phyloP scores from a whole-genome alignment of 1,140 invertebrate species.

The Chymomyza costata region DNA sequence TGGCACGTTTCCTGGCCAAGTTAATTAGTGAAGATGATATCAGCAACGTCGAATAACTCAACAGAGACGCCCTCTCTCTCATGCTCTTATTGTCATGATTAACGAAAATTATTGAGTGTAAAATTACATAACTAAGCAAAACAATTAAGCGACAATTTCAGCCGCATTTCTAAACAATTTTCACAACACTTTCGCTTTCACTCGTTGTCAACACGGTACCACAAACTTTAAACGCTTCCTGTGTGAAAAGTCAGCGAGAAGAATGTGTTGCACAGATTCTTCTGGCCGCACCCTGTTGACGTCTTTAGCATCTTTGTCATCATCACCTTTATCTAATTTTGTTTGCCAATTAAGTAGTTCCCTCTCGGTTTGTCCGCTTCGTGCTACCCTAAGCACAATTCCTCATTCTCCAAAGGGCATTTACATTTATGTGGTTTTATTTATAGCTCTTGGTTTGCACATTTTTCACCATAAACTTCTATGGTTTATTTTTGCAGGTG shows the following conservation, averaged over 20 bases:
- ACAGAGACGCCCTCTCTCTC: slow-evolving; percentile 23
- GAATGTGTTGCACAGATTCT: slow-evolving; percentile 9
- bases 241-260: slow-evolving; percentile 39
- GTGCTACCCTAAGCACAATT: slow-evolving; percentile 31
- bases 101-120: slow-evolving; percentile 37
- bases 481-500: slow-evolving; percentile 49
- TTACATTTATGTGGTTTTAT: slow-evolving; percentile 46
- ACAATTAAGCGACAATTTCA: slow-evolving; percentile 21
- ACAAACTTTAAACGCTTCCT: slow-evolving; percentile 26
- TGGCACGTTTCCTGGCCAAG: slow-evolving; percentile 37
- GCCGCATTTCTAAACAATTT: slow-evolving; percentile 8
- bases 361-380: slow-evolving; percentile 20
- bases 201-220: slow-evolving; percentile 6
- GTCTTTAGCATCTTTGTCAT: background rate
- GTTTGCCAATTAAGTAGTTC: slow-evolving; percentile 30
- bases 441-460: slow-evolving; percentile 28
- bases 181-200: slow-evolving; percentile 33
- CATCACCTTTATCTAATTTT: slow-evolving; percentile 29
- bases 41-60: too few relatives aligned
- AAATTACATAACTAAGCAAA: slow-evolving; percentile 46
- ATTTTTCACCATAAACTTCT: slow-evolving; percentile 16
- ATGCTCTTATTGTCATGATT: slow-evolving; percentile 14
- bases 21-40: slow-evolving; percentile 18
- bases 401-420: slow-evolving; percentile 53
- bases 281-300: too few relatives aligned